A percentile compares a stretch with the other conserved stretches of the same genome.
Conservation (phyloP, 2,888 invertebrate genomes). For the Drosophila emarginata region DNA sequence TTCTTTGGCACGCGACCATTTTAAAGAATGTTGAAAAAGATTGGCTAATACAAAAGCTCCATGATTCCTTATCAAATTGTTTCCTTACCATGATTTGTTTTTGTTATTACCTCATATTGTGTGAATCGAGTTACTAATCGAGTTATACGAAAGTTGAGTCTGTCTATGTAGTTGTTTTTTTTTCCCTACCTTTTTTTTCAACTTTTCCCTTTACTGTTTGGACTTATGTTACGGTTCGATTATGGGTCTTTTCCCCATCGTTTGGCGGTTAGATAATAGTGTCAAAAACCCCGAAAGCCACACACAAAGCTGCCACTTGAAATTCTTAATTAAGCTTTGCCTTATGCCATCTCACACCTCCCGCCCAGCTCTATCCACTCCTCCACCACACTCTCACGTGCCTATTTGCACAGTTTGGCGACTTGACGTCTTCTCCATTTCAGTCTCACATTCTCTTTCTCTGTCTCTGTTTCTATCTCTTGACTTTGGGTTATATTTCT, state of each 20-base stretch:
- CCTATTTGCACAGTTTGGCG: slow-evolving; percentile 62
- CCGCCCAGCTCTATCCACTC: slow-evolving; percentile 13
- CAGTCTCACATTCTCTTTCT: neutral
- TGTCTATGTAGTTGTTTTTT: too few species aligned
- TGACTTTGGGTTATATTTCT: slow-evolving; percentile 25
- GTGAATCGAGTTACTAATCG: too few species aligned
- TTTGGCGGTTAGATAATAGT: neutral
- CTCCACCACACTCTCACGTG: slow-evolving; percentile 51
- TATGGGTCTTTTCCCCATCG: slow-evolving; percentile 18
- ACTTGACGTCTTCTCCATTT: slow-evolving; percentile 10
- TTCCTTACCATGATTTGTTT: too few species aligned
- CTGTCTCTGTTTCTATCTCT: neutral
- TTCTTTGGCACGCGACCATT: slow-evolving; percentile 64
- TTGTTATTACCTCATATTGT: too few species aligned
- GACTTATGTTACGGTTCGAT: slow-evolving; percentile 5
- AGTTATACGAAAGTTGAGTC: too few species aligned
- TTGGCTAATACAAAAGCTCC: too few species aligned
- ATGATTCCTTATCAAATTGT: too few species aligned
- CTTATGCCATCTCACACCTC: slow-evolving; percentile 33
- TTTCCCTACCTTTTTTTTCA: neutral
- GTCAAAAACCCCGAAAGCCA: slow-evolving; percentile 12
- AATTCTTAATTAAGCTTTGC: slow-evolving; percentile 50
- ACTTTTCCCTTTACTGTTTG: neutral
- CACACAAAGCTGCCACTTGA: slow-evolving; percentile 24
- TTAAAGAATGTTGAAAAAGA: too few species aligned